These are phyloP conservation scores for Oceanodroma leucorhoa DNA, from an alignment of 2,797 vertebrate species.

Conservation along the genomic window DNA sequence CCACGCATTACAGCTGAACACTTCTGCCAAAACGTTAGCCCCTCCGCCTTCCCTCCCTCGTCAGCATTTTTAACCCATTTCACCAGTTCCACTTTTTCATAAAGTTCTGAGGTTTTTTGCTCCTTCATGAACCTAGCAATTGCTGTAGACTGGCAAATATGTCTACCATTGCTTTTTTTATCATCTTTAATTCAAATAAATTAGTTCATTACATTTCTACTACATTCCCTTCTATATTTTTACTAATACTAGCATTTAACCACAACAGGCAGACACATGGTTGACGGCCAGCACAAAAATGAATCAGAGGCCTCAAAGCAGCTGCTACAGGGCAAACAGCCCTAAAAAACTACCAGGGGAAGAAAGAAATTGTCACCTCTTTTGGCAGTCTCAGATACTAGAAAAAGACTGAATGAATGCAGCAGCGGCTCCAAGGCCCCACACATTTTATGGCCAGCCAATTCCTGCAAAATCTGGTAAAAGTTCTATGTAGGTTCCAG, in stretches of 20 bases:
- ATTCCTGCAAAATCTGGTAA: slow-evolving; percentile 36
- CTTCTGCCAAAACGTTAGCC: not conserved
- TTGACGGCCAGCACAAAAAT: not conserved
- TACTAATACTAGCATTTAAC: not conserved
- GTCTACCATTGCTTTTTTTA: not conserved
- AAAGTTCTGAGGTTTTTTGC: not conserved
- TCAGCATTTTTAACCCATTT: not conserved
- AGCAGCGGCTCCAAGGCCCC: slow-evolving; percentile 22
- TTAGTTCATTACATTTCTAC: not conserved
- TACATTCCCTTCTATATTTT: not conserved
- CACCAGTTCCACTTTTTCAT: not conserved
- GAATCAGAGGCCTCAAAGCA: not conserved
- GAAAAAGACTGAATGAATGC: not conserved
- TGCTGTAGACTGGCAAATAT: not conserved
- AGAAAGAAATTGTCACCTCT: slow-evolving; percentile 48
- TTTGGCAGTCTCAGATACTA: slow-evolving; percentile 6
- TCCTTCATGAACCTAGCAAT: not conserved
- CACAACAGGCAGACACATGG: not conserved
- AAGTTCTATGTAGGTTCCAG: not conserved
- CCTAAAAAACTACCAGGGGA: not conserved
- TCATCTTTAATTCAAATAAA: not conserved
- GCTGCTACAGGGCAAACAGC: not conserved
- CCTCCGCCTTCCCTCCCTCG: not conserved
- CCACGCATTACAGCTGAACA: not conserved
- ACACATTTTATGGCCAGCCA: slow-evolving; percentile 23